A percentile compares a stretch with the other conserved stretches of the same genome.
phyloP scores from a whole-genome alignment of 2,113 vertebrate species.

The Macquaria australasica region DNA sequence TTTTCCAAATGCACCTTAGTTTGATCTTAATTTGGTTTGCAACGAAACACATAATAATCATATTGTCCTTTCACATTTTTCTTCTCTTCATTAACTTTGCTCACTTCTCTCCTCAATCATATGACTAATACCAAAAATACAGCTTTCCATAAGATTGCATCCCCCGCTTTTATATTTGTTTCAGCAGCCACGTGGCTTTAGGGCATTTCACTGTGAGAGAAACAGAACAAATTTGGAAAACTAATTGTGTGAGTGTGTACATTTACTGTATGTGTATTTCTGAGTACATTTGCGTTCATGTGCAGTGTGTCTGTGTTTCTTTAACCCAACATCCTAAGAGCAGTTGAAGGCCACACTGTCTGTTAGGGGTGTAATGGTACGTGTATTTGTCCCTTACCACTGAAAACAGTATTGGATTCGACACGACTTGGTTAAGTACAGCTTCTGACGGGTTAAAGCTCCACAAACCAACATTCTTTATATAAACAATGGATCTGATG shows the following conservation, averaged over 20 bases:
- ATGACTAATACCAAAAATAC: conserved; percentile 44
- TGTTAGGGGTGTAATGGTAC: background rate
- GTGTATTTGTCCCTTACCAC: background rate
- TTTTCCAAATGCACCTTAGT: conserved; percentile 16
- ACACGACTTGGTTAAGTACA: background rate
- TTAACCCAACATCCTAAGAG: background rate
- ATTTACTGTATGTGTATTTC: background rate
- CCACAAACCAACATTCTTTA: background rate
- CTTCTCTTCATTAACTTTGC: conserved; percentile 36
- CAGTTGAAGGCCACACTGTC: background rate
- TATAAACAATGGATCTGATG: background rate
- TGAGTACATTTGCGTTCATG: background rate
- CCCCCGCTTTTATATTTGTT: conserved; percentile 46
- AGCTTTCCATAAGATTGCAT: conserved; percentile 12
- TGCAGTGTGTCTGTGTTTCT: background rate
- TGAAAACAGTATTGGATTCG: background rate
- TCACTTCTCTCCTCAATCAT: conserved; percentile 35
- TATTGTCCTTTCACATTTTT: conserved; percentile 32
- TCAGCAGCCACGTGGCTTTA: background rate
- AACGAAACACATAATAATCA: conserved; percentile 23
- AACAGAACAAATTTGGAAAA: conserved; percentile 18
- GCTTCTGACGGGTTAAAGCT: background rate
- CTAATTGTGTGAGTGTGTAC: background rate
- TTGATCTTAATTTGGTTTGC: conserved; percentile 34
- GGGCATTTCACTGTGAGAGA: conserved; percentile 27